Base-by-base conservation (phyloP, 2,113 vertebrate genomes). In the Danionella cerebrum region DNA sequence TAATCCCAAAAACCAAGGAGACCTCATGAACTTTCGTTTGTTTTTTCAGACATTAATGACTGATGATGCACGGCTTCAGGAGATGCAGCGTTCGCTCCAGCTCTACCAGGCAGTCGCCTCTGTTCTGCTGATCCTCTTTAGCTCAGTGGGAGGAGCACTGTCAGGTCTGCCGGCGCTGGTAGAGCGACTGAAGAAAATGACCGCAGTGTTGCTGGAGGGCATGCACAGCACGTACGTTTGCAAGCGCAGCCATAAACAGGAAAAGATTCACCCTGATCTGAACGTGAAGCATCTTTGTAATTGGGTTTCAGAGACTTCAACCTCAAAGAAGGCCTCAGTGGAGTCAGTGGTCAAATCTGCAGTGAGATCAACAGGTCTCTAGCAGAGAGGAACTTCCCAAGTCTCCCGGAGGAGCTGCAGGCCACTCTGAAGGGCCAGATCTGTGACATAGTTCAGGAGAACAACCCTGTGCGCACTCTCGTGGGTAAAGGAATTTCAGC, bases 401-500 rank as follows among this genome's bases (percentile, higher is more conserved):
- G 78, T 13, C 79, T 97, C 24, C 84, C 69, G 35, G 76, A 83
- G 13, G 91, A 90, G 11, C 75, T 88, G 66, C 88, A 93, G 72
- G 85, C 70, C 68, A 91, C 89, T 13, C 87, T 98, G 10, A 31
- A 84, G 11, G 94, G 94, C 52, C 94, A 97, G 67, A 91, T 97
- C 0, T 76, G 86, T 81, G 90, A 82, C 76, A 83, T 97, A 14
- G 78, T 81, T 47, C 86, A 94, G 22, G 85, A 90, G 74, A 89
- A 89, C 66, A 93, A 94, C 76, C 89, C 94, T 5, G 75, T 98
- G 69, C 82, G 82, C 74, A 88, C 79, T 42, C 85, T 97, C 74
- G 92, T 97, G 69, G 93, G 95, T 98, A 83, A 85, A 92, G 82
- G 60, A 71, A 9, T n/a, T n/a, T n/a, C n/a, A n/a, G n/a, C n/a